phyloP scores from a whole-genome alignment of 2,888 invertebrate species.

The Harpalus rufipes region DNA sequence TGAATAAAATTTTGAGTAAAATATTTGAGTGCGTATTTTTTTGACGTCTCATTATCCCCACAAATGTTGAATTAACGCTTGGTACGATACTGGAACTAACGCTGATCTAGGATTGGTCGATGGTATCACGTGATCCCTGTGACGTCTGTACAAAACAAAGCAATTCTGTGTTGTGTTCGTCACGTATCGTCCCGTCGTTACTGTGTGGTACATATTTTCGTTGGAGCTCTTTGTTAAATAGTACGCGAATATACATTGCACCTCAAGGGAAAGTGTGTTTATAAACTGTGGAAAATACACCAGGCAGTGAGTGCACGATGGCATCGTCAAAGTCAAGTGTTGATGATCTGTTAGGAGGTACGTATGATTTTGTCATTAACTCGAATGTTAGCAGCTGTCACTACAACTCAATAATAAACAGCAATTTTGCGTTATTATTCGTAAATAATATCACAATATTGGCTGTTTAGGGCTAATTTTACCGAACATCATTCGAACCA shows the following conservation, averaged over 20 bases:
- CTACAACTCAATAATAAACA: slow-evolving; percentile 5
- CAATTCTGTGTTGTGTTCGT: slow-evolving; percentile 54
- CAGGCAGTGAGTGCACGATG: slow-evolving; percentile 71
- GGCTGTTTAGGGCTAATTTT: not conserved
- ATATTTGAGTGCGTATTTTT: slow-evolving; percentile 18
- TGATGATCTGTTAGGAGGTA: slow-evolving; percentile 76
- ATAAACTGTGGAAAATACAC: slow-evolving; percentile 35
- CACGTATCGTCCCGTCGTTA: slow-evolving; percentile 48
- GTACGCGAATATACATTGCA: slow-evolving; percentile 35
- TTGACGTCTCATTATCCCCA: not conserved
- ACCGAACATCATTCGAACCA: not conserved
- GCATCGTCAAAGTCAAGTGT: slow-evolving; percentile 76
- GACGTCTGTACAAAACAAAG: slow-evolving; percentile 65
- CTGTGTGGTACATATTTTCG: slow-evolving; percentile 54
- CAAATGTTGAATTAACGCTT: not conserved
- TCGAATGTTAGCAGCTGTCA: slow-evolving; percentile 60
- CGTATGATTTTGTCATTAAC: slow-evolving; percentile 69
- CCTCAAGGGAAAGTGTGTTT: slow-evolving; percentile 32
- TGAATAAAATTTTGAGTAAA: slow-evolving; percentile 54
- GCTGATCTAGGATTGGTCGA: slow-evolving; percentile 40
- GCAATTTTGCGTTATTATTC: slow-evolving; percentile 22
- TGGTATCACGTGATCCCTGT: slow-evolving; percentile 56
- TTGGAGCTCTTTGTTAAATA: slow-evolving; percentile 52
- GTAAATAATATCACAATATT: slow-evolving; percentile 16
- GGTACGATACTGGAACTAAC: not conserved